Evolutionary conservation across 2,113 vertebrate species (phyloP).

Genomic region (Acrocephalus arundinaceus): DNA sequence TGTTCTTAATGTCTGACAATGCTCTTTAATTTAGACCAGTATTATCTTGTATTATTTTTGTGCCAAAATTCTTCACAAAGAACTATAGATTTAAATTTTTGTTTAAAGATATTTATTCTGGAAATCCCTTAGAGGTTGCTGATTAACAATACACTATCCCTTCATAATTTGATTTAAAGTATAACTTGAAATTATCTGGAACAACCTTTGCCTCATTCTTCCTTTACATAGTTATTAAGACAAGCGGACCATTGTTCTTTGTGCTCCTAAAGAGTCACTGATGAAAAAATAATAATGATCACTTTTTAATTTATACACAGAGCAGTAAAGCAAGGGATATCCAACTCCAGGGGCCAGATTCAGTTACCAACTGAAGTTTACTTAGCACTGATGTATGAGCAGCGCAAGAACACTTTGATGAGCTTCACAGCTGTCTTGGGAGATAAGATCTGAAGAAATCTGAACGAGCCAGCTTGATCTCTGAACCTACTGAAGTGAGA

Average conservation of each 20-base stretch:
- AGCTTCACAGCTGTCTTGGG: constrained; percentile 53
- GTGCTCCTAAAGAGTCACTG: background rate
- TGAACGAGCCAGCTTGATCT: constrained; percentile 41
- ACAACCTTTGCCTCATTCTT: background rate
- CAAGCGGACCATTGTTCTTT: constrained; percentile 33
- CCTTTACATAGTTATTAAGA: background rate
- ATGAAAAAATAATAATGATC: constrained; percentile 54
- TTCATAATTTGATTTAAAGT: constrained; percentile 16
- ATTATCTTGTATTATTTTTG: background rate
- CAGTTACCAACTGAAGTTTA: constrained; percentile 55
- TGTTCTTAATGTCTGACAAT: background rate
- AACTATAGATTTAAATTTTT: constrained; percentile 3
- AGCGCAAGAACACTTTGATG: constrained; percentile 31
- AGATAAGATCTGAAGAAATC: constrained; percentile 53
- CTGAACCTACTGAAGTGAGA: constrained; percentile 35
- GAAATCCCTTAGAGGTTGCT: background rate
- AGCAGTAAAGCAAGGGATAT: constrained; percentile 21
- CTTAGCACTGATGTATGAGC: constrained; percentile 40
- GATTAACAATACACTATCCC: background rate
- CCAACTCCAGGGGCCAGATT: constrained; percentile 38
- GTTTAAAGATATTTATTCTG: constrained; percentile 6
- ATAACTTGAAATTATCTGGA: constrained; percentile 17
- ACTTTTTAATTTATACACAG: constrained; percentile 40
- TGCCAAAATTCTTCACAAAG: background rate
- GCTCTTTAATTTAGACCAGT: background rate